These are phyloP conservation scores for Agrotis segetum DNA, from an alignment of 2,888 invertebrate species.

Conservation along the genomic window DNA sequence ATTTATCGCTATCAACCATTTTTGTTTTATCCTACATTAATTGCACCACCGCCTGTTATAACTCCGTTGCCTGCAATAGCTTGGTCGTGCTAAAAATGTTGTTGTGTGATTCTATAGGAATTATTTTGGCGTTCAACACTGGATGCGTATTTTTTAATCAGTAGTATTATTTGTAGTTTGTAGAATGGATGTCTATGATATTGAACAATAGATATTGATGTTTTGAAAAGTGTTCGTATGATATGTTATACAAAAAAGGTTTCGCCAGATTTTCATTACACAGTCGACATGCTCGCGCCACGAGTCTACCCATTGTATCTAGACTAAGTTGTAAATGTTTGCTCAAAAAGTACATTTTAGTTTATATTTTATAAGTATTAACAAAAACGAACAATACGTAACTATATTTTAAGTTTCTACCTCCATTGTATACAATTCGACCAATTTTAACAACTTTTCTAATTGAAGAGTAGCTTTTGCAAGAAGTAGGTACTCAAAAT, in stretches of 20 bases:
- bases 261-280: neutral
- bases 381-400: conserved; percentile 6
- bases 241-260: neutral
- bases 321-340: conserved; percentile 61
- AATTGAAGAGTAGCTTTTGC: conserved; percentile 19
- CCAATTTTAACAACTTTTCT: conserved; percentile 20
- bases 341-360: conserved; percentile 57
- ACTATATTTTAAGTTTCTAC: conserved; percentile 19
- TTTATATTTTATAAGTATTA: conserved; percentile 44
- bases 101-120: conserved; percentile 9
- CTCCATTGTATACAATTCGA: conserved; percentile 18
- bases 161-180: conserved; percentile 23
- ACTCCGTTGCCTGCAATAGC: neutral
- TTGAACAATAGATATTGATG: conserved; percentile 2
- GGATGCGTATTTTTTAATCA: conserved; percentile 4
- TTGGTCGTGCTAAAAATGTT: conserved; percentile 7
- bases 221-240: conserved; percentile 13
- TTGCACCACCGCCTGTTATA: neutral
- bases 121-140: conserved; percentile 8
- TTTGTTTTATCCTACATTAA: neutral
- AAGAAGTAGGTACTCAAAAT: conserved; percentile 6
- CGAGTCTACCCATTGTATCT: conserved; percentile 6
- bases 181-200: conserved; percentile 38
- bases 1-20: conserved; percentile 36
- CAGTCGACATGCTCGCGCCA: neutral